Evolutionary conservation across 2,888 invertebrate genomes (phyloP).

Genomic region (Acanthacorydalis orientalis): DNA sequence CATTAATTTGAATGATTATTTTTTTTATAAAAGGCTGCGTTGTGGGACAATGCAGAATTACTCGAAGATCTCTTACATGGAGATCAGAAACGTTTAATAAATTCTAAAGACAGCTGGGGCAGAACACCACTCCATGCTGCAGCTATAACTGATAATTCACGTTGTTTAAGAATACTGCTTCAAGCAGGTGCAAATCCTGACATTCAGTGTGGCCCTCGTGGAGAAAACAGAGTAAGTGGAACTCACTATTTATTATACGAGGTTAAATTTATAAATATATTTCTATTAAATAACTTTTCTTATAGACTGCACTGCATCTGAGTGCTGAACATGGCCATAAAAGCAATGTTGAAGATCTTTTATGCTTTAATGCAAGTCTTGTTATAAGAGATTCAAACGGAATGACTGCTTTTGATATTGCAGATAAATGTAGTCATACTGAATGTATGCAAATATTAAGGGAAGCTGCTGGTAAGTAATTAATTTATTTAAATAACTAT

Average conservation of each 20-base stretch:
- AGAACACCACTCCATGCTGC: slow-evolving; percentile 70
- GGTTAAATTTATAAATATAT: not conserved
- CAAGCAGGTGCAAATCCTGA: slow-evolving; percentile 55
- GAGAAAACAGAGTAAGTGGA: slow-evolving; percentile 42
- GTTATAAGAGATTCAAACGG: slow-evolving; percentile 46
- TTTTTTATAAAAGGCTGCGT: slow-evolving; percentile 43
- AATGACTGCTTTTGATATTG: slow-evolving; percentile 53
- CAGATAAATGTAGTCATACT: slow-evolving; percentile 47
- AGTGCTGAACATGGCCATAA: slow-evolving; percentile 65
- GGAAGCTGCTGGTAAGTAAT: slow-evolving; percentile 41
- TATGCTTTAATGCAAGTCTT: slow-evolving; percentile 50
- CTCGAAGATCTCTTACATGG: slow-evolving; percentile 64
- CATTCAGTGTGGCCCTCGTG: slow-evolving; percentile 45
- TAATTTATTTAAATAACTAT: not conserved
- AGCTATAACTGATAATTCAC: slow-evolving; percentile 58
- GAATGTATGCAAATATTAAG: slow-evolving; percentile 45
- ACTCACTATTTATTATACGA: not conserved
- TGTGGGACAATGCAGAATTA: slow-evolving; percentile 79
- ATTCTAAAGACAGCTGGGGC: slow-evolving; percentile 57
- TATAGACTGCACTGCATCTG: slow-evolving; percentile 64
- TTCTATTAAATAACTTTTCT: slow-evolving; percentile 8
- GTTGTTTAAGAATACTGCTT: slow-evolving; percentile 56
- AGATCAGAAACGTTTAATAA: slow-evolving; percentile 40
- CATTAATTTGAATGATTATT: not conserved
- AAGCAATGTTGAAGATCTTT: slow-evolving; percentile 46